phyloP scores from a whole-genome alignment of 92 coral and sea anemone genomes.

The Porites rus region DNA sequence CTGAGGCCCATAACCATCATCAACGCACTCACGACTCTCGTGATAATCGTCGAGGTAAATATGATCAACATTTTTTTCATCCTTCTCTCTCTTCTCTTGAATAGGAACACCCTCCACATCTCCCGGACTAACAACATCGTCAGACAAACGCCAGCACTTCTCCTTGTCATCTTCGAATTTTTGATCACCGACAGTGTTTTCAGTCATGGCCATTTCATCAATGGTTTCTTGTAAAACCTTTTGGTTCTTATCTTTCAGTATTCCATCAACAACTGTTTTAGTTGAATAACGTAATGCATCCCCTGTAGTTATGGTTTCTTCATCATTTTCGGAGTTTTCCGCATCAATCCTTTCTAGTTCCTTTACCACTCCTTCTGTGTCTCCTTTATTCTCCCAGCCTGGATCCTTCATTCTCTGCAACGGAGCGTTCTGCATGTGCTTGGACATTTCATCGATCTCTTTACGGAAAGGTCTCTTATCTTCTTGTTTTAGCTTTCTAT shows the following conservation, averaged over 20 bases:
- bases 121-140: background rate
- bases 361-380: background rate
- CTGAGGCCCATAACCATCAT: slow-evolving; percentile 1
- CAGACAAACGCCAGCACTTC: background rate
- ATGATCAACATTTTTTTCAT: slow-evolving; percentile 1
- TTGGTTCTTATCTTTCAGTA: background rate
- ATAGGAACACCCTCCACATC: slow-evolving; percentile 7
- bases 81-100: slow-evolving; percentile 1
- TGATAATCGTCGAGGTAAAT: background rate
- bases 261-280: slow-evolving; percentile 7
- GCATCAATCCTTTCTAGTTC: background rate
- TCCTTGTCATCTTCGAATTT: slow-evolving; percentile 4
- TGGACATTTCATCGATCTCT: background rate
- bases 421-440: background rate
- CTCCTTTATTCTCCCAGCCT: background rate
- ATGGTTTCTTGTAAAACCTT: background rate
- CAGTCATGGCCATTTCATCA: background rate
- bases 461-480: background rate
- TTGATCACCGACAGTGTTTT: slow-evolving; percentile 7
- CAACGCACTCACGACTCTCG: background rate
- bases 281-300: slow-evolving; percentile 7
- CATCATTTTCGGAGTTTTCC: slow-evolving; percentile 4
- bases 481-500: slow-evolving; percentile 1
- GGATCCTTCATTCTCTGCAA: background rate
- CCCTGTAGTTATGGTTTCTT: background rate